Evolutionary conservation across 2,797 vertebrate genomes (phyloP).

Genomic region (Molossus alvarezi): DNA sequence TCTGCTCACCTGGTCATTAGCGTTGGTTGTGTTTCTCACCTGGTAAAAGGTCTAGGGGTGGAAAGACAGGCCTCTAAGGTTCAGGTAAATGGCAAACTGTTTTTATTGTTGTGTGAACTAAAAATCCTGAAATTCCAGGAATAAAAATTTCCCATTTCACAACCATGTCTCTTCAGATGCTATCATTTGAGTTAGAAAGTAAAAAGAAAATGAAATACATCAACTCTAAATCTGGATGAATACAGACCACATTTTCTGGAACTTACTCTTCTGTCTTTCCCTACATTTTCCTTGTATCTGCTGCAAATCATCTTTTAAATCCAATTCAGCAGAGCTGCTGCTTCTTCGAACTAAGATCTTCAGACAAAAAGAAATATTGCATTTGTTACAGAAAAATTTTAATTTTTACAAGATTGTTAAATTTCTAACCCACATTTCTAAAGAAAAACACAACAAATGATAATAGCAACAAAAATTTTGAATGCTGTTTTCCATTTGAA

Average conservation of each 20-base stretch:
- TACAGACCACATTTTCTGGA: not conserved
- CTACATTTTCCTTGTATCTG: conserved; percentile 87
- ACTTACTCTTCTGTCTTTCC: conserved; percentile 95
- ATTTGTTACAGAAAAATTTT: conserved; percentile 22
- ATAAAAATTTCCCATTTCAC: not conserved
- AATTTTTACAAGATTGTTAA: conserved; percentile 53
- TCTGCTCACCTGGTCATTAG: not conserved
- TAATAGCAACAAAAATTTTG: conserved; percentile 64
- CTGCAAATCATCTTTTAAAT: conserved; percentile 91
- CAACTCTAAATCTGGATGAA: not conserved
- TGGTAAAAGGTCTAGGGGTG: not conserved
- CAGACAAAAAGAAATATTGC: conserved; percentile 69
- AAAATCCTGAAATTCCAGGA: not conserved
- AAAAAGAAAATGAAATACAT: not conserved
- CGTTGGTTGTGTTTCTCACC: not conserved
- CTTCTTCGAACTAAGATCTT: conserved; percentile 93
- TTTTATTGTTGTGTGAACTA: not conserved
- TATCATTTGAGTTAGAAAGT: not conserved
- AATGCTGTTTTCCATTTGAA: conserved; percentile 47
- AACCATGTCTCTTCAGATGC: not conserved
- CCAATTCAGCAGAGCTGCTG: conserved; percentile 94
- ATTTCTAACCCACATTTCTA: conserved; percentile 65
- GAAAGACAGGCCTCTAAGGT: not conserved
- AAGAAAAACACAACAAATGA: conserved; percentile 60
- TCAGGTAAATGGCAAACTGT: not conserved